Evolutionary conservation across 2,888 invertebrate species (phyloP).

Genomic region (Caenorhabditis sp.): DNA sequence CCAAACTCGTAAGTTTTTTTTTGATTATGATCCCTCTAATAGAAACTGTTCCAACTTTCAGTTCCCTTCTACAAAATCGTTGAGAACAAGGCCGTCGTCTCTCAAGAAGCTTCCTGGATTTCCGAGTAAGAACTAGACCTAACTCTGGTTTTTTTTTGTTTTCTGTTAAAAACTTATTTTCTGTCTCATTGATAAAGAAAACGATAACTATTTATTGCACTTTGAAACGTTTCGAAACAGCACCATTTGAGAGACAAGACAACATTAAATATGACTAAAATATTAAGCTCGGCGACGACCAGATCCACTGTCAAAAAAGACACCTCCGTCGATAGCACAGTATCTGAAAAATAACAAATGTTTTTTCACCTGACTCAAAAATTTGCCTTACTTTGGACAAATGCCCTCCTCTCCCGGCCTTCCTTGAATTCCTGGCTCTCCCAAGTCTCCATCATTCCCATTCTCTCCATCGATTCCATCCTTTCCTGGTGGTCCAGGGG

Average conservation of each 20-base stretch:
- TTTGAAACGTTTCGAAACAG: constrained; percentile 24
- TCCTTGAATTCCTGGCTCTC: constrained; percentile 68
- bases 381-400: constrained; percentile 58
- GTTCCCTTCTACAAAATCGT: constrained; percentile 57
- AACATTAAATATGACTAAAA: background rate
- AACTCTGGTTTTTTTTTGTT: background rate
- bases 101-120: constrained; percentile 55
- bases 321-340: constrained; percentile 68
- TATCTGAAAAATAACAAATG: constrained; percentile 63
- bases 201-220: constrained; percentile 62
- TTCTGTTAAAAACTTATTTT: background rate
- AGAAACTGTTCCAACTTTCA: constrained; percentile 9
- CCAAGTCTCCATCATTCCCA: constrained; percentile 62
- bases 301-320: constrained; percentile 66
- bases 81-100: constrained; percentile 49
- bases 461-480: constrained; percentile 65
- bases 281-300: constrained; percentile 41
- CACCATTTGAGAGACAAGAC: constrained; percentile 32
- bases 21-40: background rate
- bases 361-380: background rate
- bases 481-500: constrained; percentile 67
- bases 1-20: constrained; percentile 40
- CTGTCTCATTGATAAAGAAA: constrained; percentile 23
- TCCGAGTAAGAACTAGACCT: constrained; percentile 37
- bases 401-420: constrained; percentile 70